Percentiles rank a stretch among this genome's conserved stretches.
phyloP scores from a whole-genome alignment of 2,797 vertebrate species.

The Chaetophractus vellerosus region DNA sequence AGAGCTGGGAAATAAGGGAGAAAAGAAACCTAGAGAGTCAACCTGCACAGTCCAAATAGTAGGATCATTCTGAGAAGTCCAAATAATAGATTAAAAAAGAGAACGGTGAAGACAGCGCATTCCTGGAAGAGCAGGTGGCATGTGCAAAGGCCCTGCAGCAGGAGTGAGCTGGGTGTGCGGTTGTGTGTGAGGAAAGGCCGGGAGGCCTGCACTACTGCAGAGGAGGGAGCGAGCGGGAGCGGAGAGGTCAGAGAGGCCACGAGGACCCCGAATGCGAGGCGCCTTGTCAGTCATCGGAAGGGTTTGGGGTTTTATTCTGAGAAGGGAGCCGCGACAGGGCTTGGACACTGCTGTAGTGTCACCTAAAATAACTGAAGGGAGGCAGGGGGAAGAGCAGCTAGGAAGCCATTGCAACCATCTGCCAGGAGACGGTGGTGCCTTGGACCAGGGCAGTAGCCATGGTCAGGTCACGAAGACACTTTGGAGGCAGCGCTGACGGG shows the following conservation, averaged over 20 bases:
- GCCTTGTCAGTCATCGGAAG: background rate
- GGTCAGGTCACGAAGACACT: background rate
- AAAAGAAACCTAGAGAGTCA: no score
- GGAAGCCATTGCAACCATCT: background rate
- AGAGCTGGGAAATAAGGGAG: no score
- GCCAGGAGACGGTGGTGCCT: background rate
- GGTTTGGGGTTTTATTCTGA: background rate
- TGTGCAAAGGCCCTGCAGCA: background rate
- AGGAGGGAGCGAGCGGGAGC: background rate
- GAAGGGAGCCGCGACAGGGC: background rate
- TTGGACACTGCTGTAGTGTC: background rate
- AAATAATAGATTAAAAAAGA: no score
- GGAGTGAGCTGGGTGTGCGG: background rate
- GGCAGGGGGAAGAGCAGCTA: no score
- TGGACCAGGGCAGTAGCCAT: rapidly evolving
- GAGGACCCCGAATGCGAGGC: background rate
- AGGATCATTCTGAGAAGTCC: no score
- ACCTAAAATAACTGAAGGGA: no score
- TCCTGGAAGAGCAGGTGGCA: background rate
- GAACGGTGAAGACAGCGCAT: no score
- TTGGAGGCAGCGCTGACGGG: background rate
- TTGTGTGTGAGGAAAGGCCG: background rate
- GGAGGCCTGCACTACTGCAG: background rate
- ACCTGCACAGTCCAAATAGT: no score
- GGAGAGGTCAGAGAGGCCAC: background rate